A percentile compares a stretch with the other conserved stretches of the same genome.
Evolutionary conservation across 2,113 vertebrate genomes (phyloP).

Genomic region (Lophotis ruficrista): DNA sequence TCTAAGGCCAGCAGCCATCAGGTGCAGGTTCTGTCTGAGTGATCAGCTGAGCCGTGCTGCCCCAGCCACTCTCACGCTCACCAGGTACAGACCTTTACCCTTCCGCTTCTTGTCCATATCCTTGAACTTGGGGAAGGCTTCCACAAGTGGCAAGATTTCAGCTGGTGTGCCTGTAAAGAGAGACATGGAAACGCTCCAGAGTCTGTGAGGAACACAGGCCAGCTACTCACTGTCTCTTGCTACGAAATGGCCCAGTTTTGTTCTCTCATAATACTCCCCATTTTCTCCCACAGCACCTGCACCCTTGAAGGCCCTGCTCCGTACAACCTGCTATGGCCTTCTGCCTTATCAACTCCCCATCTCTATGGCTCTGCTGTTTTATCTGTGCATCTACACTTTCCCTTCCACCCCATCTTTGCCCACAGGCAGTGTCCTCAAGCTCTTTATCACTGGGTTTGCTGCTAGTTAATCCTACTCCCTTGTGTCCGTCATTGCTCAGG

Average conservation of each 20-base stretch:
- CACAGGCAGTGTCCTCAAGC: background rate
- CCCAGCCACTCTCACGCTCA: background rate
- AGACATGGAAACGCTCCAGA: background rate
- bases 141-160: slow-evolving; percentile 87
- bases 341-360: background rate
- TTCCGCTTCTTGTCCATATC: slow-evolving; percentile 39
- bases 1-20: background rate
- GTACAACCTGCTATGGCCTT: background rate
- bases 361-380: background rate
- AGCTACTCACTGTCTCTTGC: background rate
- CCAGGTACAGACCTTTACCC: slow-evolving; percentile 70
- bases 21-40: background rate
- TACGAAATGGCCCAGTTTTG: background rate
- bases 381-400: background rate
- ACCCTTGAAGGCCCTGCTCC: background rate
- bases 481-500: background rate
- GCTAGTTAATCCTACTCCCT: background rate
- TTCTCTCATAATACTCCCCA: background rate
- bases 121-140: slow-evolving; percentile 73
- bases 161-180: slow-evolving; percentile 81
- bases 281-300: background rate
- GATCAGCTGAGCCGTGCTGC: background rate
- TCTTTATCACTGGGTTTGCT: background rate
- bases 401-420: background rate
- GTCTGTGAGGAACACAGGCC: background rate